phyloP scores from a whole-genome alignment of 2,113 vertebrate genomes.

The Formicarius rufipectus region DNA sequence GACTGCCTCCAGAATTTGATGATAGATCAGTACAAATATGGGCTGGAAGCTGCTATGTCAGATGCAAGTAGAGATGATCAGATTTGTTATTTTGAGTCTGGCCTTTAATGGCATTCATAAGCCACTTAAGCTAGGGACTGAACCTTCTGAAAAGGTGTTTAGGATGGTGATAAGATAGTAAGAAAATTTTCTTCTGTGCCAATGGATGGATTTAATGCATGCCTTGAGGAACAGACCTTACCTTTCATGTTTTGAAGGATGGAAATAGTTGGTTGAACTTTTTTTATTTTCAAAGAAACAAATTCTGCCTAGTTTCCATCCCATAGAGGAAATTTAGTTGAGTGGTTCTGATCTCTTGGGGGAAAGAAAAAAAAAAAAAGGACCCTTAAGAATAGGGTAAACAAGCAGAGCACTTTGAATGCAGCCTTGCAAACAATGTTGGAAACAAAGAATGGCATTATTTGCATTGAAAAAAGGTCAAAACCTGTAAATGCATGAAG shows the following conservation, averaged over 20 bases:
- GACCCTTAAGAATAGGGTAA: neutral
- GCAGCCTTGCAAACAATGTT: neutral
- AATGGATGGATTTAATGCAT: neutral
- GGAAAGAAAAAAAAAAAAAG: neutral
- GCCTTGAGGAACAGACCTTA: neutral
- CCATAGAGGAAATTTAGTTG: neutral
- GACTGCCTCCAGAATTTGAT: neutral
- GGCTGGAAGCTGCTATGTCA: neutral
- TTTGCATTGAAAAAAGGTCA: neutral
- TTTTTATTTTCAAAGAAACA: neutral
- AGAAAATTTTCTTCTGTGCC: neutral
- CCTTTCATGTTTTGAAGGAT: neutral
- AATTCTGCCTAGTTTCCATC: neutral
- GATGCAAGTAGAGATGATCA: neutral
- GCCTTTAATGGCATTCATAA: neutral
- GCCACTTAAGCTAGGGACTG: neutral
- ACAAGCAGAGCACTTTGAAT: neutral
- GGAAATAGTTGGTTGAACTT: neutral
- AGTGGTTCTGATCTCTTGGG: neutral
- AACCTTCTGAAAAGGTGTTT: neutral
- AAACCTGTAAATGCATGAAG: neutral
- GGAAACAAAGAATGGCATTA: neutral
- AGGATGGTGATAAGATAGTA: neutral
- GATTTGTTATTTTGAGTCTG: neutral
- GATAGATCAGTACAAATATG: neutral